Evolutionary conservation across 1,140 invertebrate species (phyloP), one percentile per base, ranked within the genome.

Genomic region (Euura lappo): DNA sequence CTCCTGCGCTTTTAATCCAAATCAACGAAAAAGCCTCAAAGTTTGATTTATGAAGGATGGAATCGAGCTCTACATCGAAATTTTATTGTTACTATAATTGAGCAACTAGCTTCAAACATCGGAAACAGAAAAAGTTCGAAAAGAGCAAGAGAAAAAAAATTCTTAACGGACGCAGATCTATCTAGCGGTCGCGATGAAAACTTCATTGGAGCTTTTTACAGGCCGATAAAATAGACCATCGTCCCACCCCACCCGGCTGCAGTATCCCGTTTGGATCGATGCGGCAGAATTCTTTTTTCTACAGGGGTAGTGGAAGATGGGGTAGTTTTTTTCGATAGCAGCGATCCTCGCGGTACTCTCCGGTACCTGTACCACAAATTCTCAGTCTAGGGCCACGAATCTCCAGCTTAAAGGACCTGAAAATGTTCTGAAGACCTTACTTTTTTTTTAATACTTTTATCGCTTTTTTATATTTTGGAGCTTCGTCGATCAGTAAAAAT

Each of bases 171-270:
- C 66, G 71, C 80, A 85, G 79, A 81, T 78, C 84, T 75, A 86
- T 82, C 85, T 86, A 71, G 81, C 80, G 85, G 80, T 73, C 68
- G 70, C 75, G 68, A 45, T 64, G 65, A 77, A 83, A 83, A 79
- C 77, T 79, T 13, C 13, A 5, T 3, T 60, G 10, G 8, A 8
- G 13, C 8, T 60, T 60, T 60, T 60, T 3, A 60, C 65, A 65
- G 45, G 84, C 84, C 84, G 85, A 84, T 86, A 86, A 86, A 76
- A 71, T 72, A 85, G 85, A 72, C 76, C 71, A 78, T 78, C 75
- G 72, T 72, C 73, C 75, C 51, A 6, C 10, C 51, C 13, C 51
- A 60, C 51, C 51, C 13, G 10, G 8, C 13, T 60, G 10, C 51
- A 11, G 6, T 75, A 79, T 78, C 75, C 65, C 47, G 68, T 70